These are phyloP conservation scores for Fragum sueziense DNA, from an alignment of 2,888 invertebrate genomes.

Conservation along the genomic window DNA sequence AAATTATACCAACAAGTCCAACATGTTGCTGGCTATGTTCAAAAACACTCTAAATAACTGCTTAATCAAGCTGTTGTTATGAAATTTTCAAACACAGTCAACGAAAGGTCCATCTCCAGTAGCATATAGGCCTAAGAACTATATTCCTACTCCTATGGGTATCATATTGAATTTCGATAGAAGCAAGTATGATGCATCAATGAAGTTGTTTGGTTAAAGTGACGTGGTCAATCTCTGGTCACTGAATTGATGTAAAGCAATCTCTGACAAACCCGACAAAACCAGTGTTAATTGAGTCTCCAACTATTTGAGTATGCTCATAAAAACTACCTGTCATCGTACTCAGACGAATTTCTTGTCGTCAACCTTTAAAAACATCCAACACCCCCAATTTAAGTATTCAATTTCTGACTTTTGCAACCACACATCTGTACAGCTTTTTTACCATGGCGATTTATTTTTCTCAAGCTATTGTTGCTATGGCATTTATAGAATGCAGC, in stretches of 20 bases:
- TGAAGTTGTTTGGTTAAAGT: not conserved
- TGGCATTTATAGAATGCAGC: constrained; percentile 25
- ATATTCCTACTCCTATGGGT: too few relatives aligned
- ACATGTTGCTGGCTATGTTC: too few relatives aligned
- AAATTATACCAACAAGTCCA: too few relatives aligned
- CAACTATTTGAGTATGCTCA: constrained; percentile 24
- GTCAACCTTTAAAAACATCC: constrained; percentile 21
- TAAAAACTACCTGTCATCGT: constrained; percentile 47
- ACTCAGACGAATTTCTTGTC: constrained; percentile 19
- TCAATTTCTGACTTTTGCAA: constrained; percentile 41
- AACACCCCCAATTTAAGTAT: constrained; percentile 45
- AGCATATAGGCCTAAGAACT: too few relatives aligned
- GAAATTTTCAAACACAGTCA: too few relatives aligned
- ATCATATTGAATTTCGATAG: too few relatives aligned
- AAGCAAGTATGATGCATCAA: too few relatives aligned
- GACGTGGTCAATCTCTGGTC: not conserved
- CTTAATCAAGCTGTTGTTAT: too few relatives aligned
- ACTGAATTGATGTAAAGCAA: not conserved
- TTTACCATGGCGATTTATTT: constrained; percentile 44
- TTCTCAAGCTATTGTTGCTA: constrained; percentile 21
- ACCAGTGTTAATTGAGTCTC: constrained; percentile 14
- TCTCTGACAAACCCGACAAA: not conserved
- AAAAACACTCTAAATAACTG: too few relatives aligned
- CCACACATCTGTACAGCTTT: constrained; percentile 39
- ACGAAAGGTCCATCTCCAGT: too few relatives aligned